These are phyloP conservation scores for Cylas formicarius DNA, from an alignment of 1,140 invertebrate genomes.

Conservation along the genomic window DNA sequence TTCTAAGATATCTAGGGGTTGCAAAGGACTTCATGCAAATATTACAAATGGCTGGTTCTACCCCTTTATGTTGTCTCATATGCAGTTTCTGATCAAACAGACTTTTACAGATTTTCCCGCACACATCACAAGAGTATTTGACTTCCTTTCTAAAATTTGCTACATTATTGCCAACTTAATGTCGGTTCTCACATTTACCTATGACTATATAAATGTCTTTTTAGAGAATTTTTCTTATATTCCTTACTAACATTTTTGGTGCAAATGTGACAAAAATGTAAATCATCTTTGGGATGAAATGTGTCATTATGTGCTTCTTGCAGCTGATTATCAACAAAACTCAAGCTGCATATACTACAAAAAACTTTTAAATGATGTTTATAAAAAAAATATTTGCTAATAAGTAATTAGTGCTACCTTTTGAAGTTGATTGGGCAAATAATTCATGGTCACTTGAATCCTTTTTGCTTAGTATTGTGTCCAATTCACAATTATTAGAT, in stretches of 20 bases:
- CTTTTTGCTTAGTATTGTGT: background rate
- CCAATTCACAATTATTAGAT: background rate
- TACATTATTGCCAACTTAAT: background rate
- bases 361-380: background rate
- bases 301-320: constrained; percentile 1
- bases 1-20: constrained; percentile 38
- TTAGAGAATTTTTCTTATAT: constrained; percentile 28
- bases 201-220: constrained; percentile 32
- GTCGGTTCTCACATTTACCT: too few relatives aligned
- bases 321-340: background rate
- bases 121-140: constrained; percentile 18
- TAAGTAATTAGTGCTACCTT: too few relatives aligned
- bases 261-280: constrained; percentile 32
- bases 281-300: constrained; percentile 9
- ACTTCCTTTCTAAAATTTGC: constrained; percentile 14
- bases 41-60: constrained; percentile 11
- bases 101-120: constrained; percentile 29
- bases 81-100: constrained; percentile 50
- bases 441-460: background rate
- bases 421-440: background rate
- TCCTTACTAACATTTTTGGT: constrained; percentile 27
- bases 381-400: too few relatives aligned
- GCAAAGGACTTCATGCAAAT: constrained; percentile 12
- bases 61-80: constrained; percentile 57
- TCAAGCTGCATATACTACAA: background rate